These are phyloP conservation scores for Ceriagrion tenellum DNA, from an alignment of 2,888 invertebrate species.

Conservation along the genomic window DNA sequence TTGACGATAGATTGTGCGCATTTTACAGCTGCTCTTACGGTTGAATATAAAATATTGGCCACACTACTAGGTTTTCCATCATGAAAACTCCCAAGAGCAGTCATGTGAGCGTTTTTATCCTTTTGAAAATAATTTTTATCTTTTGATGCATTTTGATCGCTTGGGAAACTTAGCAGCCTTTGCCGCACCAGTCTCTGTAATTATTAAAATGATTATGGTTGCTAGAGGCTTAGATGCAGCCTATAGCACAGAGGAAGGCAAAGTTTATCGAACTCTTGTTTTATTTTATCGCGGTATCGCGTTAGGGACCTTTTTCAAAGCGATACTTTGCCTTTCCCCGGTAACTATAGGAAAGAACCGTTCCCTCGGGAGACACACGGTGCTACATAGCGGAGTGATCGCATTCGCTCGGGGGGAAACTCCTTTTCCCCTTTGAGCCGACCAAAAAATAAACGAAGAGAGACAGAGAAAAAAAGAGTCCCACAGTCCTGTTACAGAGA, in stretches of 20 bases:
- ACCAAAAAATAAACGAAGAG: background rate
- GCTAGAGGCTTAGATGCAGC: background rate
- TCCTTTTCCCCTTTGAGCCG: background rate
- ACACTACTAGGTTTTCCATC: no score
- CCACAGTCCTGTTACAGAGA: background rate
- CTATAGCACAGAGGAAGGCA: background rate
- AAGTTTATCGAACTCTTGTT: background rate
- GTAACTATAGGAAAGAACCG: background rate
- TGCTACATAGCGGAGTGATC: background rate
- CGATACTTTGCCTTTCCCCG: background rate
- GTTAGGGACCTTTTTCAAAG: background rate
- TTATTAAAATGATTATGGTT: background rate
- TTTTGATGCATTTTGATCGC: no score
- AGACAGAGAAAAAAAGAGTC: background rate
- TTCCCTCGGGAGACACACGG: background rate
- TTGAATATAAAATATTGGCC: no score
- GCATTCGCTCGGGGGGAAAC: background rate
- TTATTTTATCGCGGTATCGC: background rate
- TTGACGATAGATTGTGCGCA: no score
- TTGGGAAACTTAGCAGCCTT: no score
- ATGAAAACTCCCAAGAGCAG: no score
- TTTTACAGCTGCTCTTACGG: no score
- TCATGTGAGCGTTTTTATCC: no score
- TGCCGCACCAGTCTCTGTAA: no score
- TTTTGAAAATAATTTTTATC: no score